phyloP scores from a whole-genome alignment of 2,797 vertebrate genomes.

The Pipistrellus pipistrellus region DNA sequence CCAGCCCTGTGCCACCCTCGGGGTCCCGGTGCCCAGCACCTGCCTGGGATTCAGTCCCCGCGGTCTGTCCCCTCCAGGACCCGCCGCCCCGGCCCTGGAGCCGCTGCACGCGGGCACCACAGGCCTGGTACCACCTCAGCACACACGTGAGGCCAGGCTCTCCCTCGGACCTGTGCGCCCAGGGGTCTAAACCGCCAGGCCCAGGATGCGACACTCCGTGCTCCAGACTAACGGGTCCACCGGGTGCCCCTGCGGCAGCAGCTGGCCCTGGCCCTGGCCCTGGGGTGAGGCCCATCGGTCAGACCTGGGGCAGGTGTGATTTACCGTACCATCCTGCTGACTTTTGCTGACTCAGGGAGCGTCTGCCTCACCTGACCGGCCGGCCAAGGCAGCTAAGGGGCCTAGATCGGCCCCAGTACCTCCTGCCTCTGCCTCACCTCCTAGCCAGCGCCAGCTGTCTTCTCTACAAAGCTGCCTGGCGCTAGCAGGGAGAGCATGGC shows the following conservation, averaged over 20 bases:
- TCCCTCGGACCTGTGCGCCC: accelerated
- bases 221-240: accelerated
- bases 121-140: neutral
- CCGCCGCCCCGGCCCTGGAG: neutral
- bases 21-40: too few relatives aligned
- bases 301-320: too few relatives aligned
- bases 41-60: too few relatives aligned
- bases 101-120: neutral
- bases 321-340: neutral
- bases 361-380: accelerated
- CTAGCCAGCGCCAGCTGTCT: neutral
- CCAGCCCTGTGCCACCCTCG: neutral
- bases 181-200: neutral
- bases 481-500: accelerated
- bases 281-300: accelerated
- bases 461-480: accelerated
- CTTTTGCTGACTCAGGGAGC: neutral
- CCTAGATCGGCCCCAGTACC: accelerated
- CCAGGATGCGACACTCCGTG: neutral
- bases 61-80: neutral
- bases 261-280: accelerated
- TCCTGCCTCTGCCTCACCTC: accelerated
- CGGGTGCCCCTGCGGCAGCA: accelerated
- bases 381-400: neutral
- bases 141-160: neutral